Base-by-base conservation (phyloP, 2,888 invertebrate genomes). In the Incurvaria masculella region DNA sequence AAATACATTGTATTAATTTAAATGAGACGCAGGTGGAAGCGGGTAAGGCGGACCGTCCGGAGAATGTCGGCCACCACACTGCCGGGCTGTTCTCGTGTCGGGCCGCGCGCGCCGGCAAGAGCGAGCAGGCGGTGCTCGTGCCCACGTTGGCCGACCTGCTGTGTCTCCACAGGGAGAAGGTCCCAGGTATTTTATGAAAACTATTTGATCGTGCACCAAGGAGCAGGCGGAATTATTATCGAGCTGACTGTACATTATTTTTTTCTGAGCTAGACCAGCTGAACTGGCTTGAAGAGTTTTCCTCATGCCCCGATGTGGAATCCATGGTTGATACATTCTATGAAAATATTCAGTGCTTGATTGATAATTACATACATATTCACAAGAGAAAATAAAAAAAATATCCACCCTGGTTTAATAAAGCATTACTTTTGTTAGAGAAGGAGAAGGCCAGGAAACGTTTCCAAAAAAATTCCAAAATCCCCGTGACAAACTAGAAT, bases 51-150 rank as follows among this genome's bases (percentile, higher is more conserved):
- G 75, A 76, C 8, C 69, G 71, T 47, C 46, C 56, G 14, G 66
- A 68, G 50, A 60, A 46, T 58, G 65, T 57, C 53, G 74, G 70
- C 50, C 62, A 64, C 53, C 66, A 64, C 67, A 69, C 60, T 54
- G 78, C 68, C 45, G 65, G 81, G 48, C 56, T 74, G 59, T 70
- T 76, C 62, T 57, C 62, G 56, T 61, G 76, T 60, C 57, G 72
- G 64, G 63, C 56, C 21, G 61, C 60, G 57, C 75, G 72, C 60
- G 61, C 57, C 11, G 58, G 57, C 52, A 62, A 68, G 18, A 64
- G 56, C 54, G 76, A 76, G 49, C 72, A 73, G 49, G 83, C 83
- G 4, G 58, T 83, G 23, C 61, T 84, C 47, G 79, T 80, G 20
- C 74, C 78, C 21, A 75, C 64, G 56, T 66, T 74, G 55, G 65